Evolutionary conservation across 2,888 invertebrate genomes (phyloP), one percentile per base, ranked within the genome.

Genomic region (Cerceris rybyensis): DNA sequence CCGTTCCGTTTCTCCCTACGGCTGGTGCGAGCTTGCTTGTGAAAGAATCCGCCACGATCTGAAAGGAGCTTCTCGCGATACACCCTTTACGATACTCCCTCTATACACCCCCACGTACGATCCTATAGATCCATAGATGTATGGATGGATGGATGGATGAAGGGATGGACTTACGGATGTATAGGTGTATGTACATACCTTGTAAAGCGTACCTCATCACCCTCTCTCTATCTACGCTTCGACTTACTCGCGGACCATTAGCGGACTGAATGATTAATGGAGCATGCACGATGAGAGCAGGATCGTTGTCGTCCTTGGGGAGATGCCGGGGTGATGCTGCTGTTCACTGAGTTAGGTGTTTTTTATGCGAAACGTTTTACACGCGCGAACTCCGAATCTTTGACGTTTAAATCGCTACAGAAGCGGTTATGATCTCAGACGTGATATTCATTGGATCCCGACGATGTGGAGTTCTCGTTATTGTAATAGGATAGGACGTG

Each of bases 201-300:
- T 69, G 61, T 78, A 67, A 58, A 63, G 67, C 50, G 65, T 42
- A 28, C 16, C 59, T 42, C 7, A 43, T 43, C 54, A 13, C 42
- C 58, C 46, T 13, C 41, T 60, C 43, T 60, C 60, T 6, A 17
- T 52, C 52, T 68, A 41, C 50, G 54, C 69, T 69, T 78, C 81
- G 71, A 75, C 55, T 77, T 59, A 52, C 65, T 61, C 68, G 58
- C 69, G 61, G 77, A 70, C 83, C 81, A 83, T 83, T 83, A 83
- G 75, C 64, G 52, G 41, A 59, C 64, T 83, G 73, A 83, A 83
- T 83, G 83, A 83, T 83, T 83, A 83, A 83, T 78, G 82, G 78
- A 61, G 64, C 71, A 59, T 63, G 75, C 75, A 66, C 73, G 70
- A 28, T 41, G 67, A 60, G 69, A 61, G 73, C 57, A 67, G 60